Conservation (phyloP, 2,797 vertebrate species). For the Melanotaenia maccullochi region DNA sequence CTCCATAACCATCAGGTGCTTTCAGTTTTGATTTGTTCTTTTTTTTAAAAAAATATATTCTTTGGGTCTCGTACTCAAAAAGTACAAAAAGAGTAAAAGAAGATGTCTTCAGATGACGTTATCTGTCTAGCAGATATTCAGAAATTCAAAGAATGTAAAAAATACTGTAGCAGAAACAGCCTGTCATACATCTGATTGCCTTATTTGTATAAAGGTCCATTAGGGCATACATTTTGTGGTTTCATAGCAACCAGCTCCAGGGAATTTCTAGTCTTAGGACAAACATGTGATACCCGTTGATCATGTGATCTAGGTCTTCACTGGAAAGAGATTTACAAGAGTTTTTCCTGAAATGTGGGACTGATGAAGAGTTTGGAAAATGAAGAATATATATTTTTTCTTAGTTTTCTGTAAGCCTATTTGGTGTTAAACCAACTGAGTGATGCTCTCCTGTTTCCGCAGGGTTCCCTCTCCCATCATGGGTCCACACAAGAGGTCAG, state of each 20-base stretch:
- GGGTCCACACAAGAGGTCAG: slow-evolving; percentile 84
- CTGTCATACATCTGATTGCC: not conserved
- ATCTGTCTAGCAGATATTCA: not conserved
- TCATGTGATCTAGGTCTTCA: not conserved
- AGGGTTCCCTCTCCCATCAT: slow-evolving; percentile 89
- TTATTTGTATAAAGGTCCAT: not conserved
- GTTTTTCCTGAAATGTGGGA: not conserved
- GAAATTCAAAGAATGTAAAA: not conserved
- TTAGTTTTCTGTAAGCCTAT: not conserved
- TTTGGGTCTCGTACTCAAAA: not conserved
- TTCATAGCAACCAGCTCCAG: not conserved
- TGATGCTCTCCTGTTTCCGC: not conserved
- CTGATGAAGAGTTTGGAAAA: not conserved
- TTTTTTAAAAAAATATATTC: too few relatives aligned
- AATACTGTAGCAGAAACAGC: not conserved
- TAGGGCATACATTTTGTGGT: not conserved
- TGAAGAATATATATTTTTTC: not conserved
- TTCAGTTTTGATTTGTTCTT: not conserved
- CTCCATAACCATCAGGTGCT: not conserved
- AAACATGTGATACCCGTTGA: not conserved
- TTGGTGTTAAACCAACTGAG: not conserved
- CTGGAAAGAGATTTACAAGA: not conserved
- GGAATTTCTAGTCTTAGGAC: not conserved
- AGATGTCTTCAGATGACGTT: not conserved
- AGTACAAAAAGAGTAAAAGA: not conserved